Evolutionary conservation across 2,888 invertebrate species (phyloP).

Genomic region (Pyrochroa serraticornis): DNA sequence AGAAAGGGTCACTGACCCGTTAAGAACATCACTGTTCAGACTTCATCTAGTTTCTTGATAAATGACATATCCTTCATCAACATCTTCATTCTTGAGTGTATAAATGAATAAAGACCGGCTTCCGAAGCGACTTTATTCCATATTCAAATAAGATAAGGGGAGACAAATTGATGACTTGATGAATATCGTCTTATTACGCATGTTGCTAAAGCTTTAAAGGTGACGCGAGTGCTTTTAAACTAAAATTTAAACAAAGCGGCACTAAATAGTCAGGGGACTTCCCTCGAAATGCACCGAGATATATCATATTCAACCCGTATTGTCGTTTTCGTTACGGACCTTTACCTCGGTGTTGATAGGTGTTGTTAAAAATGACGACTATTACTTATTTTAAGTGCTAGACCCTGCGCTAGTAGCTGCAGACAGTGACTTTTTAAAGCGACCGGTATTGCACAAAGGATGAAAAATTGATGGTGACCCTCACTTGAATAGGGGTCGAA

Average conservation of each 20-base stretch:
- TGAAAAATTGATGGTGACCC: slow-evolving; percentile 54
- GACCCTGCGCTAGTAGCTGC: slow-evolving; percentile 41
- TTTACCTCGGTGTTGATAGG: slow-evolving; percentile 43
- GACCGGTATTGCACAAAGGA: slow-evolving; percentile 51
- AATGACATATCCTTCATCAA: slow-evolving; percentile 49
- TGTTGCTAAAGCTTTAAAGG: neutral
- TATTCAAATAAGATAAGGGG: slow-evolving; percentile 37
- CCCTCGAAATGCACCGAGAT: slow-evolving; percentile 7
- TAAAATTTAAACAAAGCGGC: neutral
- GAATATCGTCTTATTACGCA: slow-evolving; percentile 14
- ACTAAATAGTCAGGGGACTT: neutral
- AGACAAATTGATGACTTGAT: slow-evolving; percentile 19
- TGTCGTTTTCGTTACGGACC: slow-evolving; percentile 44
- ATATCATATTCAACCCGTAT: slow-evolving; percentile 39
- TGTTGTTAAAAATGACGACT: slow-evolving; percentile 50
- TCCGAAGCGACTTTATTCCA: slow-evolving; percentile 39
- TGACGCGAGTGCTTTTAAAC: neutral
- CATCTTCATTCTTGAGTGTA: slow-evolving; percentile 46
- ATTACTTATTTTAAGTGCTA: slow-evolving; percentile 49
- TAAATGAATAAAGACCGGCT: slow-evolving; percentile 43
- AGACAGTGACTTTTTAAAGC: slow-evolving; percentile 39
- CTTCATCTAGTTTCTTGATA: slow-evolving; percentile 50
- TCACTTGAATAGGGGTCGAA: slow-evolving; percentile 49
- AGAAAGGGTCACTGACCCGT: slow-evolving; percentile 22
- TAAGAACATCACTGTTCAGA: slow-evolving; percentile 25